These are phyloP conservation scores for Aythya baeri DNA, from an alignment of 2,113 vertebrate species.

Conservation along the genomic window DNA sequence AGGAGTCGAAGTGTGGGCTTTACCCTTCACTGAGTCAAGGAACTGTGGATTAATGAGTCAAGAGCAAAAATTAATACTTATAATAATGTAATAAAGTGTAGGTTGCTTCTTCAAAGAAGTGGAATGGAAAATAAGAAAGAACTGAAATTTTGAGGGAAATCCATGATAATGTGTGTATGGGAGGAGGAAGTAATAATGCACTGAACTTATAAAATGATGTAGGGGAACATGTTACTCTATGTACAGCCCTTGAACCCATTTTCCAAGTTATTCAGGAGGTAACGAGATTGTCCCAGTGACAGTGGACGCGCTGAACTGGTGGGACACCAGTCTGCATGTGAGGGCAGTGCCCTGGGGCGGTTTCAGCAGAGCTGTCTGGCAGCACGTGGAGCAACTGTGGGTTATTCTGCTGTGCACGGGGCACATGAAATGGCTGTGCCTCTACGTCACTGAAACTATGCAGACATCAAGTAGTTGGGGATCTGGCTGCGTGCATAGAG, in stretches of 20 bases:
- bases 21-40: not conserved
- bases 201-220: not conserved
- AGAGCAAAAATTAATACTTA: not conserved
- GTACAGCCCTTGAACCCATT: not conserved
- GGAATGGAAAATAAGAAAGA: not conserved
- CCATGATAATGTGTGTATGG: not conserved
- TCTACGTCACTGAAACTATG: not conserved
- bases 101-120: not conserved
- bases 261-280: not conserved
- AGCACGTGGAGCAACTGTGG: not conserved
- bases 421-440: not conserved
- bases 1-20: not conserved
- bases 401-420: not conserved
- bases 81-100: not conserved
- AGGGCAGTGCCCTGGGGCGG: not conserved
- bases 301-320: not conserved
- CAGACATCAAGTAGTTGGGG: not conserved
- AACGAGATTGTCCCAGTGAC: not conserved
- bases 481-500: not conserved
- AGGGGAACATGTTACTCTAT: not conserved
- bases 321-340: fast-evolving
- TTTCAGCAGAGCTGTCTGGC: not conserved
- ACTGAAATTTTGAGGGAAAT: not conserved
- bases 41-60: not conserved
- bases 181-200: not conserved